phyloP scores from a whole-genome alignment of 2,888 invertebrate genomes.

The Pyrocoelia pectoralis region DNA sequence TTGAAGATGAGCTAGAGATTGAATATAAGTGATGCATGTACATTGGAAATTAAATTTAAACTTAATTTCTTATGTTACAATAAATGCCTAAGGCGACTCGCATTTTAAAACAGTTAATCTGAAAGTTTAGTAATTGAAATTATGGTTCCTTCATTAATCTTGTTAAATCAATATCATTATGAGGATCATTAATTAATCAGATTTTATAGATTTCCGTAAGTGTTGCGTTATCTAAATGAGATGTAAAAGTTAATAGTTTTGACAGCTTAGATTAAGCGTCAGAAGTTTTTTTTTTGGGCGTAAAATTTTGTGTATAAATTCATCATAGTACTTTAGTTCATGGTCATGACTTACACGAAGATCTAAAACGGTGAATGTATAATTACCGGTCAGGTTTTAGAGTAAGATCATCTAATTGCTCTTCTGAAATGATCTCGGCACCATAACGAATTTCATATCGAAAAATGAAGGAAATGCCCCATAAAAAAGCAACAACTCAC shows the following conservation, averaged over 20 bases:
- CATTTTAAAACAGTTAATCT: slow-evolving; percentile 9
- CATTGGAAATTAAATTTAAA: slow-evolving; percentile 19
- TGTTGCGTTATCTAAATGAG: slow-evolving; percentile 3
- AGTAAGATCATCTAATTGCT: slow-evolving; percentile 24
- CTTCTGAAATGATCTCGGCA: slow-evolving; percentile 22
- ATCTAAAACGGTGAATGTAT: slow-evolving; percentile 28
- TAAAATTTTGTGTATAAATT: background rate
- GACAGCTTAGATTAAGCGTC: slow-evolving; percentile 1
- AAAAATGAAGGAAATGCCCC: slow-evolving; percentile 20
- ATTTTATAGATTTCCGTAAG: slow-evolving; percentile 7
- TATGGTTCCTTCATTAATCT: slow-evolving; percentile 11
- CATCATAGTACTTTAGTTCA: slow-evolving; percentile 22
- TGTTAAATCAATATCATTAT: slow-evolving; percentile 13
- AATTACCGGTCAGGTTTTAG: slow-evolving; percentile 20
- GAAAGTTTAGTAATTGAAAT: slow-evolving; percentile 12
- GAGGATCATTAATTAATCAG: slow-evolving; percentile 6
- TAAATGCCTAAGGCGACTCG: background rate
- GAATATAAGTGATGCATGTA: slow-evolving; percentile 16
- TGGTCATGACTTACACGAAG: slow-evolving; percentile 19
- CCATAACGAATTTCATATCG: slow-evolving; percentile 29
- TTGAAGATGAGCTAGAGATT: slow-evolving; percentile 21
- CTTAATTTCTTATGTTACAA: slow-evolving; percentile 14
- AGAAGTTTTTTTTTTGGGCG: background rate
- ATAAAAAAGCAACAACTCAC: slow-evolving; percentile 32
- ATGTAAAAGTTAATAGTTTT: slow-evolving; percentile 2